phyloP scores from a whole-genome alignment of 2,888 invertebrate genomes.

The Tenthredo livida region DNA sequence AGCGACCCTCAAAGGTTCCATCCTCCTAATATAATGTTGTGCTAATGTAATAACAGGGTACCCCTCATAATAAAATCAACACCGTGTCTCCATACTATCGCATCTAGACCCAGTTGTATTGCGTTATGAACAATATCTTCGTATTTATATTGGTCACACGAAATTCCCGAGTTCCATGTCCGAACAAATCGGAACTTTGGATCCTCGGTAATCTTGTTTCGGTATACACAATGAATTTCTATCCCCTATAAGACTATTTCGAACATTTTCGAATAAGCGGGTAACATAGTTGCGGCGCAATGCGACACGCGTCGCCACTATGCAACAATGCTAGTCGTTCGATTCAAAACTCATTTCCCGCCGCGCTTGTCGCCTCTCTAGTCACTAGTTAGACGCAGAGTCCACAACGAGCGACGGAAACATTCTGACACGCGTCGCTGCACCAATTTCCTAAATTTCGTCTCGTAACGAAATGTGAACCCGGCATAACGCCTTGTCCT shows the following conservation, averaged over 20 bases:
- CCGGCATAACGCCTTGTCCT: slow-evolving; percentile 26
- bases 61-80: too few relatives aligned
- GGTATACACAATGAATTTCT: background rate
- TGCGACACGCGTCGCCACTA: background rate
- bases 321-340: background rate
- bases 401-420: background rate
- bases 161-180: too few relatives aligned
- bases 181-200: too few relatives aligned
- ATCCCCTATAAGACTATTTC: background rate
- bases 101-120: too few relatives aligned
- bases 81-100: too few relatives aligned
- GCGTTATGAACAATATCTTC: too few relatives aligned
- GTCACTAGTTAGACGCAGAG: background rate
- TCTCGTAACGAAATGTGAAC: background rate
- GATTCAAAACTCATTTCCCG: background rate
- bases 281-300: background rate
- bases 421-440: background rate
- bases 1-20: too few relatives aligned
- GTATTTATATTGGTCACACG: too few relatives aligned
- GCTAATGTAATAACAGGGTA: too few relatives aligned
- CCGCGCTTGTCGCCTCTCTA: background rate
- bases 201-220: too few relatives aligned
- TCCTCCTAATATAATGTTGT: too few relatives aligned
- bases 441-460: background rate
- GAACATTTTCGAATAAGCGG: background rate